These are phyloP conservation scores for Antheraea yamamai DNA, from an alignment of 2,888 invertebrate species.

Conservation along the genomic window DNA sequence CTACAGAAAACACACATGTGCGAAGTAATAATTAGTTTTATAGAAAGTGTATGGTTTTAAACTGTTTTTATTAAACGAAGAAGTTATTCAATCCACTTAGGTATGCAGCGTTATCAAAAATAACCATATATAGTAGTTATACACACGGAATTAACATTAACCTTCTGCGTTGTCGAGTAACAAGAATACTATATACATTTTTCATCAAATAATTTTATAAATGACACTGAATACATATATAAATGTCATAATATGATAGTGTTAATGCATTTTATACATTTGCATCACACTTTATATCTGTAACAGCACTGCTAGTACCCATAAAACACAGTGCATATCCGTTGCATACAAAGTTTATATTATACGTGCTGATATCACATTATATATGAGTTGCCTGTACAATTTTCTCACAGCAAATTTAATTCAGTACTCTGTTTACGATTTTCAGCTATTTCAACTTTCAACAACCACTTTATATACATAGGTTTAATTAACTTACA, in stretches of 20 bases:
- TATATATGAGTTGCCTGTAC: conserved; percentile 51
- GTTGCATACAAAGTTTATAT: conserved; percentile 71
- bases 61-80: neutral
- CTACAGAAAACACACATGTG: neutral
- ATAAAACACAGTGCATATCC: conserved; percentile 54
- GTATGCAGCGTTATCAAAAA: too few species aligned
- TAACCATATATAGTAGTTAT: too few species aligned
- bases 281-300: conserved; percentile 1
- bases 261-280: neutral
- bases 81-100: neutral
- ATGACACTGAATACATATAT: neutral
- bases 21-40: neutral
- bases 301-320: neutral
- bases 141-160: too few species aligned
- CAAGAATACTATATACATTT: neutral
- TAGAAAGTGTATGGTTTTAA: neutral
- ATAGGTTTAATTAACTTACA: neutral
- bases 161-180: neutral
- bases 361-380: conserved; percentile 57
- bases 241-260: neutral
- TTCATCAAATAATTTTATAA: too few species aligned
- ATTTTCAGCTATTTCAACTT: neutral
- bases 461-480: neutral
- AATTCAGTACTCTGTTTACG: conserved; percentile 46
- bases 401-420: conserved; percentile 59